Percentiles rank a stretch among this genome's conserved stretches.
Evolutionary conservation across 2,888 invertebrate genomes (phyloP).

Genomic region (Chaetoderma sp.): DNA sequence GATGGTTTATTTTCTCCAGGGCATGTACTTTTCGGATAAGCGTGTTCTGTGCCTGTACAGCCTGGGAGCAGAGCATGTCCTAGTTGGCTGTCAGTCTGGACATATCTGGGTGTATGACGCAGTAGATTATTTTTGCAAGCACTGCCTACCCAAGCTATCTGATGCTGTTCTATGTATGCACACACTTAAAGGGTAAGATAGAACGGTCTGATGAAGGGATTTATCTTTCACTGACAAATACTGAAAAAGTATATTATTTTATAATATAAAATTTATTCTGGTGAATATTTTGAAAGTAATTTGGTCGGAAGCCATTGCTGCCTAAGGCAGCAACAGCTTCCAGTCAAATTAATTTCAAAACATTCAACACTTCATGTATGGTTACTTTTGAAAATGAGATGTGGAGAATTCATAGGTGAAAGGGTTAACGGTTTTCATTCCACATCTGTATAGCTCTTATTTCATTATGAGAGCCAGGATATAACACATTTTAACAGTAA

Average conservation of each 20-base stretch:
- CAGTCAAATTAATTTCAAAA: no score
- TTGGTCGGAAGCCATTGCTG: no score
- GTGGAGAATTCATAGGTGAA: no score
- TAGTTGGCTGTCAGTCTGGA: constrained; percentile 58
- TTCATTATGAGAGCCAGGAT: no score
- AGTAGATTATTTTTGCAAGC: constrained; percentile 33
- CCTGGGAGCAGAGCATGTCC: constrained; percentile 41
- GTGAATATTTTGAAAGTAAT: no score
- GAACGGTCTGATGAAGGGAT: not conserved
- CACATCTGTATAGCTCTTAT: not conserved
- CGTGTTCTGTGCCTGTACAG: constrained; percentile 55
- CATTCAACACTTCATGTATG: no score
- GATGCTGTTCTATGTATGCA: constrained; percentile 59
- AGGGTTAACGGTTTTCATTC: constrained; percentile 15
- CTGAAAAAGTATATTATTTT: no score
- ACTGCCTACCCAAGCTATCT: constrained; percentile 42
- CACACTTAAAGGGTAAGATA: constrained; percentile 41
- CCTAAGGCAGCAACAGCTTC: no score
- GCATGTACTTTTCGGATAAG: constrained; percentile 49
- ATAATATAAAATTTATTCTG: no score
- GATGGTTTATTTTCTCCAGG: constrained; percentile 34
- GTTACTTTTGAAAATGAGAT: no score
- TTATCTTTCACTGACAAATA: no score
- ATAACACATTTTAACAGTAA: no score
- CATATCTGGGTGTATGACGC: constrained; percentile 58